These are phyloP conservation scores for Agrypnus murinus DNA, from an alignment of 2,888 invertebrate species.

Conservation along the genomic window DNA sequence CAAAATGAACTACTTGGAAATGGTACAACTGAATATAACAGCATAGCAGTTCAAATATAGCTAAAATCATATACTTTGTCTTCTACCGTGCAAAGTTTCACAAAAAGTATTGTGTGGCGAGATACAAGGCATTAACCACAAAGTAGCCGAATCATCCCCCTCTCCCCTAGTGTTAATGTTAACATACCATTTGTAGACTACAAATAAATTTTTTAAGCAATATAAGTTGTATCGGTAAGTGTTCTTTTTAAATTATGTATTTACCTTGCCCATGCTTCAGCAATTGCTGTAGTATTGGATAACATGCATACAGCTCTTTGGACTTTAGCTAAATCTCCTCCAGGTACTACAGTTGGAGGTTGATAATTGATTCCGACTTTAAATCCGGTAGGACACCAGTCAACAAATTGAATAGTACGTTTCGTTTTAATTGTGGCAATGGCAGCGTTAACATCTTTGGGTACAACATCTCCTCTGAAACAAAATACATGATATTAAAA, in stretches of 20 bases:
- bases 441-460: constrained; percentile 92
- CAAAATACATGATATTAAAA: constrained; percentile 28
- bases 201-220: no score
- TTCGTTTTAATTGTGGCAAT: constrained; percentile 97
- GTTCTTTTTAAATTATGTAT: neutral
- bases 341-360: constrained; percentile 92
- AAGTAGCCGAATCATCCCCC: no score
- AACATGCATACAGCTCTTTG: constrained; percentile 97
- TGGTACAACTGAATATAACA: no score
- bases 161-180: no score
- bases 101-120: no score
- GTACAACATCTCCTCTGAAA: constrained; percentile 91
- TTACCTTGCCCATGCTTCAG: constrained; percentile 94
- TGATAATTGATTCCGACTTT: constrained; percentile 93
- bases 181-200: no score
- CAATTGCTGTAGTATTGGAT: constrained; percentile 97
- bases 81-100: no score
- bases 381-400: constrained; percentile 90
- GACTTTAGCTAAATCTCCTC: constrained; percentile 93
- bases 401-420: constrained; percentile 91
- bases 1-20: no score
- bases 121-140: no score
- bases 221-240: no score
- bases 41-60: no score
- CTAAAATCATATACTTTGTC: no score